A percentile compares a stretch with the other conserved stretches of the same genome.
Evolutionary conservation across 2,888 invertebrate genomes (phyloP).

Genomic region (Podabrus alpinus): DNA sequence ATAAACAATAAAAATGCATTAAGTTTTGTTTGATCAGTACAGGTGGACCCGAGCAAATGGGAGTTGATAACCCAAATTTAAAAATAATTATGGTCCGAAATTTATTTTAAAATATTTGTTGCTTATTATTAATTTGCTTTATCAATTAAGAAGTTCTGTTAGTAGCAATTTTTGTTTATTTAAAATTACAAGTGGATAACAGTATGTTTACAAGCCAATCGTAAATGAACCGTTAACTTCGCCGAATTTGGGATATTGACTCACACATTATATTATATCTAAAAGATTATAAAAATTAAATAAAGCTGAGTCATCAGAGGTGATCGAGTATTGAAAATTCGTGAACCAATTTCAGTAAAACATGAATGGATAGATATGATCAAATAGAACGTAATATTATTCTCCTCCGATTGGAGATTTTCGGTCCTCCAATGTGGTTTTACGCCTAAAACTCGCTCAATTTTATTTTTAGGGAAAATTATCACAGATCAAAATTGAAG

Average conservation of each 20-base stretch:
- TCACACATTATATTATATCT: background rate
- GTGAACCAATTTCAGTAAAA: no score
- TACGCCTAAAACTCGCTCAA: no score
- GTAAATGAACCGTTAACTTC: background rate
- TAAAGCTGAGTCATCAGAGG: background rate
- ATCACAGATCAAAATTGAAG: no score
- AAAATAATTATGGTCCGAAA: background rate
- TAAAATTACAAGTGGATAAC: background rate
- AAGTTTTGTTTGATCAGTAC: no score
- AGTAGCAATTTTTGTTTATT: background rate
- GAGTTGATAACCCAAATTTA: no score
- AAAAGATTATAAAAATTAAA: background rate
- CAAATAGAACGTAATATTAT: no score
- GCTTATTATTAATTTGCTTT: background rate
- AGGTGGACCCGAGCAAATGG: no score
- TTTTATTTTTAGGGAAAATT: no score
- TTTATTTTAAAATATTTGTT: background rate
- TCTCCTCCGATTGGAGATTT: no score
- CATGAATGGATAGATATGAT: no score
- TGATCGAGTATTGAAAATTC: background rate
- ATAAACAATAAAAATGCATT: no score
- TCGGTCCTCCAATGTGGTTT: no score
- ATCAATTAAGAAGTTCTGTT: background rate
- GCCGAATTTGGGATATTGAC: background rate
- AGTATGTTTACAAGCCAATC: background rate